Conservation (phyloP, 2,888 invertebrate species). For the Lithophane semibrunnea region DNA sequence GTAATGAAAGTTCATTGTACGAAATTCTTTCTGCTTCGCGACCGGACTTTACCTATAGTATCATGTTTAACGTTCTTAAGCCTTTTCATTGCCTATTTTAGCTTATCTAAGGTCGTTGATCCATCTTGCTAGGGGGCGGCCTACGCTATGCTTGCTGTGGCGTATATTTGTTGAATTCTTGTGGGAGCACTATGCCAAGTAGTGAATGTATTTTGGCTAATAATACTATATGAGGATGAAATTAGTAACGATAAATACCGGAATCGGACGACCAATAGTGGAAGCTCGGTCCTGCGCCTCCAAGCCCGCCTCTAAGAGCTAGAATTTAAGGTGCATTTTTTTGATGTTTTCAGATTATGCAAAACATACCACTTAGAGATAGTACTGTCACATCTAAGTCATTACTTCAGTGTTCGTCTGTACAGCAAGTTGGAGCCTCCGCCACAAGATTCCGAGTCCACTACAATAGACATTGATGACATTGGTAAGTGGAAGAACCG, state of each 20-base stretch:
- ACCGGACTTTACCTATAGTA: too few relatives aligned
- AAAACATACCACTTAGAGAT: slow-evolving; percentile 81
- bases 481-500: slow-evolving; percentile 75
- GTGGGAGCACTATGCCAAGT: neutral
- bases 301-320: neutral
- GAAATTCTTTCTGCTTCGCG: too few relatives aligned
- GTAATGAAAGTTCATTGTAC: too few relatives aligned
- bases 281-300: neutral
- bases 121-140: too few relatives aligned
- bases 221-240: too few relatives aligned
- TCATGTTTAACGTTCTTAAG: too few relatives aligned
- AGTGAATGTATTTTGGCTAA: neutral
- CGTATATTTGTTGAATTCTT: neutral
- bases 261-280: neutral
- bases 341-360: slow-evolving; percentile 78
- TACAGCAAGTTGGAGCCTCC: slow-evolving; percentile 84
- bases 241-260: too few relatives aligned
- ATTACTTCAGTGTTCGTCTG: slow-evolving; percentile 83
- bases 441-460: slow-evolving; percentile 85
- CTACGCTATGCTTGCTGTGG: neutral
- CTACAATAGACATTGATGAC: slow-evolving; percentile 86
- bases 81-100: too few relatives aligned
- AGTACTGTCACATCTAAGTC: slow-evolving; percentile 82
- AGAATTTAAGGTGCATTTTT: neutral
- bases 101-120: too few relatives aligned